Percentiles rank a stretch among this genome's conserved stretches.
phyloP scores from a whole-genome alignment of 2,797 vertebrate species.

The Pangasius djambal region DNA sequence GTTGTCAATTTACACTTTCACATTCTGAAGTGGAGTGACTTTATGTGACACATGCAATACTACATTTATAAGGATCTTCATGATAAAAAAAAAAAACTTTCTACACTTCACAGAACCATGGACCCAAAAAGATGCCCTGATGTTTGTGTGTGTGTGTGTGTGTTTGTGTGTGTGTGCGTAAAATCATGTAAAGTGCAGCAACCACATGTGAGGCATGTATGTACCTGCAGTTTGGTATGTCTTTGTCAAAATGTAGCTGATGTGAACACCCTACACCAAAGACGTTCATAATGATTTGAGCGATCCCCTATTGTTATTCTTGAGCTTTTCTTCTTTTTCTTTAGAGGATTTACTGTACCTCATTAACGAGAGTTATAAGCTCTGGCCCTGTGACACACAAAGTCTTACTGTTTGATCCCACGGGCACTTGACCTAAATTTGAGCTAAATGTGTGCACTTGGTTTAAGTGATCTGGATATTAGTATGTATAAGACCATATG shows the following conservation, averaged over 20 bases:
- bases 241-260: neutral
- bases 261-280: neutral
- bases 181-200: neutral
- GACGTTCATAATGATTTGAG: neutral
- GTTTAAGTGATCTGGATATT: slow-evolving; percentile 23
- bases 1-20: slow-evolving; percentile 59
- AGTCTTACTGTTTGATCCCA: slow-evolving; percentile 36
- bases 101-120: neutral
- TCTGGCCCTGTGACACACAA: slow-evolving; percentile 36
- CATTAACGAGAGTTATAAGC: slow-evolving; percentile 35
- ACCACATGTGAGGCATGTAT: no score
- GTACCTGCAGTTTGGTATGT: neutral
- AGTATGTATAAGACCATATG: neutral
- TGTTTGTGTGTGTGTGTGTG: neutral
- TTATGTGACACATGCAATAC: slow-evolving; percentile 5
- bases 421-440: slow-evolving; percentile 54
- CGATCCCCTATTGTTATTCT: slow-evolving; percentile 13
- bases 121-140: neutral
- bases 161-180: neutral
- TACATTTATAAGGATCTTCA: neutral
- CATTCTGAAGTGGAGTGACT: slow-evolving; percentile 1
- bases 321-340: slow-evolving; percentile 9
- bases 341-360: slow-evolving; percentile 30
- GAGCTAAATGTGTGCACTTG: slow-evolving; percentile 32
- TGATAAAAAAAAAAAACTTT: neutral